Evolutionary conservation across 2,888 invertebrate species (phyloP).

Genomic region (Campoplex capitator): DNA sequence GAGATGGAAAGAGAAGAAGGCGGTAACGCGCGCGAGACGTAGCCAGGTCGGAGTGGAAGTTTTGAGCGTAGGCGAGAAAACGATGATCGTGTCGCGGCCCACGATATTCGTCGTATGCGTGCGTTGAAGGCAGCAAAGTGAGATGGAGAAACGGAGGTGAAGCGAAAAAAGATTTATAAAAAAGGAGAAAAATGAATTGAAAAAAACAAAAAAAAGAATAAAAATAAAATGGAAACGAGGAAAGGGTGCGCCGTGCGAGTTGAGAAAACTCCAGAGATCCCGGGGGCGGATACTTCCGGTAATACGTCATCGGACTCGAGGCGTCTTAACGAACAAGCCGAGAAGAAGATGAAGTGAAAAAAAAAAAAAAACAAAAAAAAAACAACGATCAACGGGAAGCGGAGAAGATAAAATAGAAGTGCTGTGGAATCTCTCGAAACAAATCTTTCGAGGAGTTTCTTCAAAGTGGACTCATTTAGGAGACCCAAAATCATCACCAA

Average conservation of each 20-base stretch:
- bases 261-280: constrained; percentile 67
- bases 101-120: constrained; percentile 47
- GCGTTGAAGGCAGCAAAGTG: constrained; percentile 39
- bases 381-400: not conserved
- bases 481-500: constrained; percentile 13
- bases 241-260: constrained; percentile 74
- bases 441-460: constrained; percentile 31
- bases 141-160: constrained; percentile 53
- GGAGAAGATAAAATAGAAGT: constrained; percentile 1
- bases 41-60: constrained; percentile 39
- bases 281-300: constrained; percentile 68
- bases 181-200: constrained; percentile 58
- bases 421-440: constrained; percentile 8
- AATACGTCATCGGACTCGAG: constrained; percentile 64
- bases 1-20: constrained; percentile 32
- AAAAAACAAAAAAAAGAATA: constrained; percentile 34
- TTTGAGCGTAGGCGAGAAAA: constrained; percentile 64
- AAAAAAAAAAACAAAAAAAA: not conserved
- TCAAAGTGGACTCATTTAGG: constrained; percentile 3
- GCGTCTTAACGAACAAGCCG: constrained; percentile 51
- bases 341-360: constrained; percentile 18
- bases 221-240: constrained; percentile 61
- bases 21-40: not conserved
- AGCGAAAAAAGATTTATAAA: constrained; percentile 56
- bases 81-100: constrained; percentile 67